phyloP scores from a whole-genome alignment of 2,888 invertebrate genomes.

The Drepana falcataria region DNA sequence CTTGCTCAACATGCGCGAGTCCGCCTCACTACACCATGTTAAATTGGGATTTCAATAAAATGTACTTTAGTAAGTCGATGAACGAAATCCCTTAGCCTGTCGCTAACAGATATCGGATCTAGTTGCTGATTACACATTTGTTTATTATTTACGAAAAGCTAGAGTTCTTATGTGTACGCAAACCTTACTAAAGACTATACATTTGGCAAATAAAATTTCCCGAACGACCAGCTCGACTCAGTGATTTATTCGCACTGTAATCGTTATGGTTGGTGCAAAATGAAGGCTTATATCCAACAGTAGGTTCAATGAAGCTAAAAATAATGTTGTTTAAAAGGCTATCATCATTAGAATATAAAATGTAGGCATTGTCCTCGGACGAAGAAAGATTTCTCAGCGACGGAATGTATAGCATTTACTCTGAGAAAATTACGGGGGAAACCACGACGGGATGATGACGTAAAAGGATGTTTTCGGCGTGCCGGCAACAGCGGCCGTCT shows the following conservation, averaged over 20 bases:
- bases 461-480: slow-evolving; percentile 78
- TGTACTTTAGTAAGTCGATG: slow-evolving; percentile 63
- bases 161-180: background rate
- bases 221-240: too few relatives aligned
- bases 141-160: background rate
- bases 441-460: slow-evolving; percentile 70
- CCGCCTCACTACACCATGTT: slow-evolving; percentile 44
- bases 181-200: too few relatives aligned
- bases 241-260: too few relatives aligned
- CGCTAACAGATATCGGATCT: slow-evolving; percentile 23
- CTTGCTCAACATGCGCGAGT: slow-evolving; percentile 35
- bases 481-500: slow-evolving; percentile 68
- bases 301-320: too few relatives aligned
- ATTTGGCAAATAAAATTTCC: too few relatives aligned
- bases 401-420: too few relatives aligned
- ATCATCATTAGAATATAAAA: too few relatives aligned
- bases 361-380: too few relatives aligned
- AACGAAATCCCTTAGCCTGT: slow-evolving; percentile 45
- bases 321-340: too few relatives aligned
- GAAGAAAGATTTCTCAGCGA: too few relatives aligned
- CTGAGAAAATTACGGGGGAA: slow-evolving; percentile 37
- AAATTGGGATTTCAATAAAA: slow-evolving; percentile 55
- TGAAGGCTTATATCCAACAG: too few relatives aligned
- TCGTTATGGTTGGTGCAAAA: too few relatives aligned
- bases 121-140: background rate